These are phyloP conservation scores for Apogon hyalosoma DNA, from an alignment of 2,797 vertebrate genomes.

Conservation along the genomic window DNA sequence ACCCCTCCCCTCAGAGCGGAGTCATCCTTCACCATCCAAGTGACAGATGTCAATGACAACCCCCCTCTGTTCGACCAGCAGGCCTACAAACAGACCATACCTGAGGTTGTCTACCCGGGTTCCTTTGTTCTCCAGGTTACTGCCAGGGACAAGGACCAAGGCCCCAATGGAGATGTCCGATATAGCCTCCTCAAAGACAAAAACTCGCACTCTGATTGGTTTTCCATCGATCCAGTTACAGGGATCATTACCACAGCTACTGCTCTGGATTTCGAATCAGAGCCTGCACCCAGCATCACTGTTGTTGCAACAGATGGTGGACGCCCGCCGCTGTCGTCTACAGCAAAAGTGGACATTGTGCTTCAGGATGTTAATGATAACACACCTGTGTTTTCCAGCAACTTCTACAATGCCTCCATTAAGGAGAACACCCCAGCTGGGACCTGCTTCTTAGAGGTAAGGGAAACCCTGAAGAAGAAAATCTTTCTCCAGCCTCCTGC, in stretches of 20 bases:
- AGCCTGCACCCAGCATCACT: constrained; percentile 90
- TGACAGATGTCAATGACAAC: constrained; percentile 96
- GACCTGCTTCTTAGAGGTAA: constrained; percentile 96
- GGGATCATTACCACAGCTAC: constrained; percentile 94
- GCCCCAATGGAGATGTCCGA: constrained; percentile 91
- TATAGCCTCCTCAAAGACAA: constrained; percentile 89
- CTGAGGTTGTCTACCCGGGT: constrained; percentile 94
- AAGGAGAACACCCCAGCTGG: constrained; percentile 90
- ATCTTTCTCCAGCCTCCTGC: background rate
- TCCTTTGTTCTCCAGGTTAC: constrained; percentile 96
- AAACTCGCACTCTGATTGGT: constrained; percentile 88
- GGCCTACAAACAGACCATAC: constrained; percentile 93
- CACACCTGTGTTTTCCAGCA: constrained; percentile 91
- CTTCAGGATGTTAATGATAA: constrained; percentile 98
- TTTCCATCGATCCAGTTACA: constrained; percentile 90
- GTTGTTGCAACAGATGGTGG: constrained; percentile 94
- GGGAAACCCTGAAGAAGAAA: constrained; percentile 32
- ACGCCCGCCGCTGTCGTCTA: constrained; percentile 89
- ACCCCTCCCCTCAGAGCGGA: constrained; percentile 93
- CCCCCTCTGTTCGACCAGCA: constrained; percentile 92
- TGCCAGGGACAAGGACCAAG: constrained; percentile 95
- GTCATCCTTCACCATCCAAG: constrained; percentile 93
- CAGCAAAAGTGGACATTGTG: constrained; percentile 88
- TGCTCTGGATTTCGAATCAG: constrained; percentile 92
- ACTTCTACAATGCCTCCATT: constrained; percentile 95